A percentile compares a stretch with the other conserved stretches of the same genome.
phyloP scores from a whole-genome alignment of 2,888 invertebrate species.

The Agriopis leucophaearia region DNA sequence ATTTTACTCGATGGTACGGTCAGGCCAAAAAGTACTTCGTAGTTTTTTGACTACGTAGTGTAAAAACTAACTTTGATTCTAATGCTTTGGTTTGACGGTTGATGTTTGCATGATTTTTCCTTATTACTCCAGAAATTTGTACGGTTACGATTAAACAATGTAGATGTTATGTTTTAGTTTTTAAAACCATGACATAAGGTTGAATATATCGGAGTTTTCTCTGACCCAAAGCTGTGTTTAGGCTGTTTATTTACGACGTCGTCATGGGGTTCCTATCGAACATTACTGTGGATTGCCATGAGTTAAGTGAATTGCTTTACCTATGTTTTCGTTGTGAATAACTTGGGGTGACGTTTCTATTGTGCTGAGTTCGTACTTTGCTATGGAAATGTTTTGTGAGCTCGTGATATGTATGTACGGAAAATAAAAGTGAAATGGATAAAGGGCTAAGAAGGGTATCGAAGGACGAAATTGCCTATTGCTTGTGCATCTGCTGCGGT shows the following conservation, averaged over 20 bases:
- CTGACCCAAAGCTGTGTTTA: conserved; percentile 5
- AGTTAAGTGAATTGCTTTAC: conserved; percentile 55
- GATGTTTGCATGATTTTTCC: not conserved
- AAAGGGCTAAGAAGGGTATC: not conserved
- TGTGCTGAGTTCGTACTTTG: conserved; percentile 18
- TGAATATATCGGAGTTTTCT: conserved; percentile 1
- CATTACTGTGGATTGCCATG: conserved; percentile 43
- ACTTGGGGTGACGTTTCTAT: conserved; percentile 43
- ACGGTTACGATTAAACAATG: not conserved
- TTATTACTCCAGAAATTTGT: not conserved
- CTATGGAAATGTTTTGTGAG: conserved; percentile 16
- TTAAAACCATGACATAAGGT: conserved; percentile 13
- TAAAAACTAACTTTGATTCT: not conserved
- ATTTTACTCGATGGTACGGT: not conserved
- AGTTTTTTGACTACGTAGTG: not conserved
- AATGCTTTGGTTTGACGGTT: not conserved
- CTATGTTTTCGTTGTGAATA: conserved; percentile 43
- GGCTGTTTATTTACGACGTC: conserved; percentile 64
- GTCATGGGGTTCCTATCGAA: conserved; percentile 66
- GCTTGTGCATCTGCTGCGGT: not conserved
- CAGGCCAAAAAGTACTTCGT: conserved; percentile 4
- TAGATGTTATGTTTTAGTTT: conserved; percentile 10
- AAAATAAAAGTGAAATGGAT: not conserved
- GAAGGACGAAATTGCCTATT: not conserved
- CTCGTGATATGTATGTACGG: conserved; percentile 4